A percentile compares a stretch with the other conserved stretches of the same genome.
Conservation (phyloP, 2,888 invertebrate genomes). For the Drosophila ezoana region DNA sequence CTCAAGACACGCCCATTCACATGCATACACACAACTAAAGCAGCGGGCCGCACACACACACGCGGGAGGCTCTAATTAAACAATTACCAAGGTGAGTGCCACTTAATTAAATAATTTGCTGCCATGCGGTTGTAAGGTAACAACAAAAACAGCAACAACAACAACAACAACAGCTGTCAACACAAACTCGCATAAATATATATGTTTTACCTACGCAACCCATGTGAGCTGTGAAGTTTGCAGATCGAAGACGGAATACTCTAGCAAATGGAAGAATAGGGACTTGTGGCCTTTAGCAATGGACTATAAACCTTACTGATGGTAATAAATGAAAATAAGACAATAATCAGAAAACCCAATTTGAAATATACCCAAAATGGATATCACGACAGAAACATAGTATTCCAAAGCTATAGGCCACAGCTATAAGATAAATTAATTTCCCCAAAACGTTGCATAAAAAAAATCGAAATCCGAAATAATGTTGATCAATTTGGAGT, state of each 20-base stretch:
- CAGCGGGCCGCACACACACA: constrained; percentile 2
- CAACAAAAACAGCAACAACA: constrained; percentile 42
- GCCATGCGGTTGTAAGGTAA: constrained; percentile 61
- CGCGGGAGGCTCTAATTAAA: constrained; percentile 65
- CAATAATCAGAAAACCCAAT: no score
- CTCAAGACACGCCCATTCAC: constrained; percentile 27
- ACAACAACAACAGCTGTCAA: constrained; percentile 35
- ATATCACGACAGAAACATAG: no score
- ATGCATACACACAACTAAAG: constrained; percentile 3
- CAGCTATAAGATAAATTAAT: no score
- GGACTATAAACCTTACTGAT: not conserved
- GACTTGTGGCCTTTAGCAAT: no score
- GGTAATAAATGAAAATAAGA: not conserved
- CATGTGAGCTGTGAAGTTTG: not conserved
- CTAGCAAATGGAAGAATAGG: not conserved
- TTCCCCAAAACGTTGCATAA: no score
- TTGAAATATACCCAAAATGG: no score
- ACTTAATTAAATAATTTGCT: constrained; percentile 80
- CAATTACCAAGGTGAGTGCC: constrained; percentile 78
- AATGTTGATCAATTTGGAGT: no score
- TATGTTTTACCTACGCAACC: not conserved
- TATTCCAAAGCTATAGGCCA: no score
- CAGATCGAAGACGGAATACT: constrained; percentile 10
- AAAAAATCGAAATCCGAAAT: no score
- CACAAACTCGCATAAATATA: constrained; percentile 18